Evolutionary conservation across 2,113 vertebrate species (phyloP), one percentile per base, ranked within the genome.

Genomic region (Halcyon malimbica): DNA sequence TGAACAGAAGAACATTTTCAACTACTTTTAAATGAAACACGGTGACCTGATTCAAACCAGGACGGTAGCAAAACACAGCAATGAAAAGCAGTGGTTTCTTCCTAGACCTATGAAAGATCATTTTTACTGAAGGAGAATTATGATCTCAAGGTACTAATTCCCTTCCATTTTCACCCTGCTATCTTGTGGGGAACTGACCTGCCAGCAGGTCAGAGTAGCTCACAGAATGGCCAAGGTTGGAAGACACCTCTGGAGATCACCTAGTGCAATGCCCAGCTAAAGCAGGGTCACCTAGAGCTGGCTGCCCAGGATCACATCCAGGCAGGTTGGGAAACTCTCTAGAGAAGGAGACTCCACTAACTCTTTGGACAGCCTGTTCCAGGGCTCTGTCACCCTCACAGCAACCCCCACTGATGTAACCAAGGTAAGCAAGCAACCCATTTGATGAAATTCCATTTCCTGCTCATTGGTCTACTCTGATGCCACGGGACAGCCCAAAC

Each of bases 11-110:
- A 41, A 78, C 6, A 5, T n/a, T 46, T 68, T 46, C 87, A 78
- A 13, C 14, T 0, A 0, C 25, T 53, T 74, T 31, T 25, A 69
- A 70, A 81, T 28, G 23, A 57, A 81, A 83, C 39, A 23, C 29
- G 11, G 2, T 5, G 13, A 53, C 24, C 19, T n/a, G 7, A 94
- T 63, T 11, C 28, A 50, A 77, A 37, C 9, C 28, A 57, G 80
- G 37, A 25, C 68, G 64, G 75, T 1, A 60, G 51, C 3, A 0
- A 78, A 60, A 89, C 0, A 0, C 0, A 60, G 65, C 26, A 60
- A 41, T 7, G 41, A 57, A 41, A 82, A 79, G 33, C 5, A 1
- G 9, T 37, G 15, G 26, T 42, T 83, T 83, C 46, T 76, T 56
- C 41, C 44, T 35, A 41, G 8, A 39, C 5, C 31, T 59, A 24